Percentiles rank a stretch among this genome's conserved stretches.
phyloP scores from a whole-genome alignment of 2,888 invertebrate genomes.

The Rhagonycha lutea region DNA sequence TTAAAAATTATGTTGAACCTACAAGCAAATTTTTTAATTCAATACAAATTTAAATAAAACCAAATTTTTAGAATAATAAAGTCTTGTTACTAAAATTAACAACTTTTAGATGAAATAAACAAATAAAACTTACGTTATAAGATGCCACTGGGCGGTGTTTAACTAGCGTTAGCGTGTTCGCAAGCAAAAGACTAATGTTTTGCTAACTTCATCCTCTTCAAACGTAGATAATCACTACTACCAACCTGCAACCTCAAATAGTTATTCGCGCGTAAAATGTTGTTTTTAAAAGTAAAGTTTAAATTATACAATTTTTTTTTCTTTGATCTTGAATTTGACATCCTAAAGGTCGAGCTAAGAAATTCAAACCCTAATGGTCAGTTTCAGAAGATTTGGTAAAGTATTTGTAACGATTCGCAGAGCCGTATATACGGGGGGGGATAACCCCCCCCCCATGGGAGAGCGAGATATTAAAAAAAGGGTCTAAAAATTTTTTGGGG shows the following conservation, averaged over 20 bases:
- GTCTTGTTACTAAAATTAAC: too few relatives aligned
- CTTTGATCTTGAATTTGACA: too few relatives aligned
- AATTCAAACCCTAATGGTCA: too few relatives aligned
- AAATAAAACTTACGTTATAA: neutral
- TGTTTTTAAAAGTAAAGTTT: neutral
- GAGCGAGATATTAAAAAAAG: too few relatives aligned
- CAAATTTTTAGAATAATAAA: neutral
- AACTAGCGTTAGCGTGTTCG: neutral
- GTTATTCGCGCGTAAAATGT: neutral
- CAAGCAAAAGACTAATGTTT: neutral
- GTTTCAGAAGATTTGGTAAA: too few relatives aligned
- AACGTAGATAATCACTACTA: neutral
- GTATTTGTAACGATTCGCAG: too few relatives aligned
- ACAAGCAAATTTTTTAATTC: slow-evolving; percentile 8
- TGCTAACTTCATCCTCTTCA: neutral
- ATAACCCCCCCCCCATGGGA: too few relatives aligned
- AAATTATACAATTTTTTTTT: too few relatives aligned
- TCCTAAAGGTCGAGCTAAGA: too few relatives aligned
- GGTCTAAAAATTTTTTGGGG: too few relatives aligned
- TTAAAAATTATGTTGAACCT: slow-evolving; percentile 73
- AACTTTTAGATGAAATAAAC: neutral
- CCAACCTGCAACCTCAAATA: neutral
- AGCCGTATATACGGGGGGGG: too few relatives aligned
- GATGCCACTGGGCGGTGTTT: neutral
- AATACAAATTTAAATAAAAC: neutral